Evolutionary conservation across 2,888 invertebrate genomes (phyloP).

Genomic region (Dynastes hyllus): DNA sequence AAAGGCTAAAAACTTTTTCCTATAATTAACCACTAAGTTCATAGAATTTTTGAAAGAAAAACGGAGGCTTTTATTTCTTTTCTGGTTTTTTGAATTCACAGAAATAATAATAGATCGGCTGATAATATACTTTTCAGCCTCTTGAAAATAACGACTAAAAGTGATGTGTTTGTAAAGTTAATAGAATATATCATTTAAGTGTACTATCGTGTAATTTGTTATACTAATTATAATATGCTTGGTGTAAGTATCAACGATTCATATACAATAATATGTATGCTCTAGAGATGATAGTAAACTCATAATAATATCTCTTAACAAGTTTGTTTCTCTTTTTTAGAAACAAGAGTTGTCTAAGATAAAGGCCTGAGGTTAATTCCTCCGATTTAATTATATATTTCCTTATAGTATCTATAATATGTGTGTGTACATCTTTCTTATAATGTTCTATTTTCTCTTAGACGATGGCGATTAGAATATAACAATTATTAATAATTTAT

Average conservation of each 20-base stretch:
- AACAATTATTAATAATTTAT: slow-evolving; percentile 50
- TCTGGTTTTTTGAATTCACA: too few species aligned
- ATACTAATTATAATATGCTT: slow-evolving; percentile 28
- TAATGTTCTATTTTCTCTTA: slow-evolving; percentile 54
- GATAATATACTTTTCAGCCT: too few species aligned
- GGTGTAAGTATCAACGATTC: slow-evolving; percentile 48
- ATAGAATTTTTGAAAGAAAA: background rate
- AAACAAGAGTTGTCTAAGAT: slow-evolving; percentile 56
- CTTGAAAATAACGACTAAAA: too few species aligned
- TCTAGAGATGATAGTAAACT: slow-evolving; percentile 34
- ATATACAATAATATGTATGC: slow-evolving; percentile 8
- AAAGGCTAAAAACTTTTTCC: background rate
- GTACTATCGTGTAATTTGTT: background rate
- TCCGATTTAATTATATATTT: slow-evolving; percentile 45
- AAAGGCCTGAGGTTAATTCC: slow-evolving; percentile 56
- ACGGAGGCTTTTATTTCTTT: too few species aligned
- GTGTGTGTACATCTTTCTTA: slow-evolving; percentile 40
- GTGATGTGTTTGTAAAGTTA: background rate
- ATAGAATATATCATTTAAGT: slow-evolving; percentile 10
- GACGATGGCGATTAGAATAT: slow-evolving; percentile 66
- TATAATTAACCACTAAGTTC: background rate
- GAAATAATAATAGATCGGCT: too few species aligned
- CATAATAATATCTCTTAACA: slow-evolving; percentile 18
- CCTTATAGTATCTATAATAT: slow-evolving; percentile 31
- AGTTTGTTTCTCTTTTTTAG: slow-evolving; percentile 26